Conservation (phyloP, 2,113 vertebrate species). For the Phoxinus phoxinus region DNA sequence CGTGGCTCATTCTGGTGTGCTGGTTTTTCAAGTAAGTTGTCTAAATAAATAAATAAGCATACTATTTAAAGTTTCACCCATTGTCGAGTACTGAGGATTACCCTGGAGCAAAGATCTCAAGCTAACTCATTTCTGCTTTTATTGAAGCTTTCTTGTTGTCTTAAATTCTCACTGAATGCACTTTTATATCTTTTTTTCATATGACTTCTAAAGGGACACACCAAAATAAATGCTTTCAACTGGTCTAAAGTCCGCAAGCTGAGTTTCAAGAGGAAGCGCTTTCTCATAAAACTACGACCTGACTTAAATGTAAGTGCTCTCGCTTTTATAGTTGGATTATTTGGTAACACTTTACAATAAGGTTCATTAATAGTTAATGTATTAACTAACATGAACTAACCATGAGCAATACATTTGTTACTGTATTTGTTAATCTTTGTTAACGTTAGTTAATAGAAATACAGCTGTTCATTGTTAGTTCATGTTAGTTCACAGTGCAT, state of each 20-base stretch:
- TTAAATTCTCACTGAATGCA: neutral
- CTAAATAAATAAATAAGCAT: neutral
- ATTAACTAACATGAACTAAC: too few species aligned
- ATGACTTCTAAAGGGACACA: conserved; percentile 82
- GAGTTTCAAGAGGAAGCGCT: conserved; percentile 98
- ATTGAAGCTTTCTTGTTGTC: neutral
- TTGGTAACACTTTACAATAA: too few species aligned
- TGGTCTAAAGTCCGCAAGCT: conserved; percentile 98
- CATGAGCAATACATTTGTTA: too few species aligned
- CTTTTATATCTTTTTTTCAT: neutral
- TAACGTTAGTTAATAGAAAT: too few species aligned
- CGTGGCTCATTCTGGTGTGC: conserved; percentile 92
- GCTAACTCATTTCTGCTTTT: neutral
- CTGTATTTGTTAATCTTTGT: too few species aligned
- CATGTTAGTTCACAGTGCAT: too few species aligned
- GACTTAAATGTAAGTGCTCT: conserved; percentile 88
- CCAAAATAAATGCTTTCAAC: conserved; percentile 97
- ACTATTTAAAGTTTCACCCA: neutral
- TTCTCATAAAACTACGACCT: conserved; percentile 95
- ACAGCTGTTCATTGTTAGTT: too few species aligned
- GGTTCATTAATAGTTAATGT: too few species aligned
- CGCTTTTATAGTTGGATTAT: neutral
- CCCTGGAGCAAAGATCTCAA: neutral
- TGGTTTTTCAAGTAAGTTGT: conserved; percentile 91
- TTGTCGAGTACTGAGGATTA: neutral